phyloP scores from a whole-genome alignment of 2,113 vertebrate genomes.

The Xerus inauris region DNA sequence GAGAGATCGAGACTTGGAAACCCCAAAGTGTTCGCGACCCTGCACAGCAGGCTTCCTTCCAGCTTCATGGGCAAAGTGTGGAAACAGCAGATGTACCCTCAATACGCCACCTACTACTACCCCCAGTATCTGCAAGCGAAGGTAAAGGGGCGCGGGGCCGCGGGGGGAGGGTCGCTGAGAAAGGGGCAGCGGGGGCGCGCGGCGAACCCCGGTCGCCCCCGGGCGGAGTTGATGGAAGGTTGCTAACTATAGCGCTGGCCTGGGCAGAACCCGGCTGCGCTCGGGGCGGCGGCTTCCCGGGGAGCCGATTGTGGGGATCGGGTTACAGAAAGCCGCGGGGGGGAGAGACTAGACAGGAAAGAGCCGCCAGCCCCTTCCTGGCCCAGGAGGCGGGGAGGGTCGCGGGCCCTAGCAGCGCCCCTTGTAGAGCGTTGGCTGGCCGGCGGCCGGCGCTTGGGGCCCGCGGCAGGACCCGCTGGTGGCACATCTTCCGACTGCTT shows the following conservation, averaged over 20 bases:
- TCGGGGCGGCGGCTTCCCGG: conserved; percentile 72
- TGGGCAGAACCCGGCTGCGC: conserved; percentile 67
- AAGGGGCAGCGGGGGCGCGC: background rate
- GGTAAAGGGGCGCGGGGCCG: conserved; percentile 81
- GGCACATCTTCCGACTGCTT: conserved; percentile 16
- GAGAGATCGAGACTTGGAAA: conserved; percentile 84
- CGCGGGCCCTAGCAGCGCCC: background rate
- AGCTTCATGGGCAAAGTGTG: conserved; percentile 94
- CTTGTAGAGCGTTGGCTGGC: background rate
- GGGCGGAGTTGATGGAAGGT: conserved; percentile 68
- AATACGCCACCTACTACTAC: conserved; percentile 93
- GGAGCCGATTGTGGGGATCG: conserved; percentile 74
- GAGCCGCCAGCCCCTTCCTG: conserved; percentile 83
- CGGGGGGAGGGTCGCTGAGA: background rate
- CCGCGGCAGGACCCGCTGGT: background rate
- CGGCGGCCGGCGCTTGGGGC: conserved; percentile 14
- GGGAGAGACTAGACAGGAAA: conserved; percentile 81
- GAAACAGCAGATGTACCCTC: conserved; percentile 94
- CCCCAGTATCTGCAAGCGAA: conserved; percentile 91
- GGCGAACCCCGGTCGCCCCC: conserved; percentile 8
- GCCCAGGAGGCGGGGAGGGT: conserved; percentile 64
- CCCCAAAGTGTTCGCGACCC: conserved; percentile 85
- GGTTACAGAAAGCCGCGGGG: conserved; percentile 72
- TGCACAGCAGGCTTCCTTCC: conserved; percentile 86
- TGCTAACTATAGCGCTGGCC: conserved; percentile 82